These are phyloP conservation scores for Auanema freiburgensis DNA, from an alignment of 2,888 invertebrate species.

Conservation along the genomic window DNA sequence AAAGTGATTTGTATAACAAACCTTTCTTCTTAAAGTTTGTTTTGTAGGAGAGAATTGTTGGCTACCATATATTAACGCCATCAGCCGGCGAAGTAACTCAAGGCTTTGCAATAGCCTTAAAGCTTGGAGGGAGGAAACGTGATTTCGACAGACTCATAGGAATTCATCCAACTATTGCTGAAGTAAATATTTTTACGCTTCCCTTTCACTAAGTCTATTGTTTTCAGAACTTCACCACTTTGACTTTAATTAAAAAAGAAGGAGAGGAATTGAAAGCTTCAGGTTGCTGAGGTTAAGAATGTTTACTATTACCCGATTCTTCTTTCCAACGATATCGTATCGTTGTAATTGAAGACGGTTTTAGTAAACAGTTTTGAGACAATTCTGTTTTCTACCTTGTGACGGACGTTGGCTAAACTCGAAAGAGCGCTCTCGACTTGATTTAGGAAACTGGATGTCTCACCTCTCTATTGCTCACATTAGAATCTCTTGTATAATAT, in stretches of 20 bases:
- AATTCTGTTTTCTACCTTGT: slow-evolving; percentile 39
- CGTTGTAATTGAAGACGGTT: slow-evolving; percentile 8
- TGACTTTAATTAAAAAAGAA: slow-evolving; percentile 50
- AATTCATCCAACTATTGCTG: slow-evolving; percentile 73
- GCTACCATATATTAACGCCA: slow-evolving; percentile 71
- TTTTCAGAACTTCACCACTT: slow-evolving; percentile 51
- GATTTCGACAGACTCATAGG: slow-evolving; percentile 71
- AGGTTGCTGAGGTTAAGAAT: slow-evolving; percentile 57
- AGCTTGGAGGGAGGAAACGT: slow-evolving; percentile 69
- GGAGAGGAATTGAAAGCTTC: slow-evolving; percentile 48
- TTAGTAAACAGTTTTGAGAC: slow-evolving; percentile 13
- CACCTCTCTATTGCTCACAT: too few species aligned
- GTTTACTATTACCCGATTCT: slow-evolving; percentile 15
- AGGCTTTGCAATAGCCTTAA: slow-evolving; percentile 71
- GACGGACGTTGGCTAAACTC: slow-evolving; percentile 53
- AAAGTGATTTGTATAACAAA: slow-evolving; percentile 18
- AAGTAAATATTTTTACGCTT: slow-evolving; percentile 64
- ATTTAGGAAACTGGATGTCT: too few species aligned
- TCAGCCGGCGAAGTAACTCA: slow-evolving; percentile 74
- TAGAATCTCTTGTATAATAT: too few species aligned
- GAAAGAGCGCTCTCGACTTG: slow-evolving; percentile 2
- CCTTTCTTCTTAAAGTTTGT: neutral
- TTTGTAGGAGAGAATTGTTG: slow-evolving; percentile 68
- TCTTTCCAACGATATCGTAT: slow-evolving; percentile 23
- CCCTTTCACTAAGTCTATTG: neutral